A percentile compares a stretch with the other conserved stretches of the same genome.
These are phyloP conservation scores for Apteryx owenii DNA, from an alignment of 2,113 vertebrate genomes.

Conservation along the genomic window DNA sequence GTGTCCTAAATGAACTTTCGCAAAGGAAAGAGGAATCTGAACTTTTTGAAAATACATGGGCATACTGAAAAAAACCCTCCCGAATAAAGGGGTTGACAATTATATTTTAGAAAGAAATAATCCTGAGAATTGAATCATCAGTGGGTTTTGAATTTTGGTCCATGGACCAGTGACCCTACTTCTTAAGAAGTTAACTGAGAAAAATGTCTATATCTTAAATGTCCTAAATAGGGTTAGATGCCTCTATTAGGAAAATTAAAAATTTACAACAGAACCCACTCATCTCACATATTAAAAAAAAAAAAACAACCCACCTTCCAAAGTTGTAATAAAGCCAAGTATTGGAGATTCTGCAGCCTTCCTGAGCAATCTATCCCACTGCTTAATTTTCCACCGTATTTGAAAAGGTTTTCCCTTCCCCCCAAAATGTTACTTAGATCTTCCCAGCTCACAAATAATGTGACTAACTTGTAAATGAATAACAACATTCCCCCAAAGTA, in stretches of 20 bases:
- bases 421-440: background rate
- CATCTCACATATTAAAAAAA: background rate
- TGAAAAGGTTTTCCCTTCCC: background rate
- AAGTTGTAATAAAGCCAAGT: background rate
- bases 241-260: background rate
- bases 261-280: background rate
- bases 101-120: background rate
- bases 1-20: background rate
- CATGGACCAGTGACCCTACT: background rate
- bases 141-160: background rate
- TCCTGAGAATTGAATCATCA: background rate
- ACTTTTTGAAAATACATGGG: background rate
- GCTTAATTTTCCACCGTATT: background rate
- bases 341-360: background rate
- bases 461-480: background rate
- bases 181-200: background rate
- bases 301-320: background rate
- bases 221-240: background rate
- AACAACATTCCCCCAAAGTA: background rate
- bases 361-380: background rate
- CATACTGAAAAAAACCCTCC: background rate
- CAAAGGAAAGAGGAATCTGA: background rate
- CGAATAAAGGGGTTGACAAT: background rate
- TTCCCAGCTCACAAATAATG: background rate
- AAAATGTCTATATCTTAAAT: background rate